Evolutionary conservation across 1,140 invertebrate species (phyloP).

Genomic region (Marisa cornuarietis): DNA sequence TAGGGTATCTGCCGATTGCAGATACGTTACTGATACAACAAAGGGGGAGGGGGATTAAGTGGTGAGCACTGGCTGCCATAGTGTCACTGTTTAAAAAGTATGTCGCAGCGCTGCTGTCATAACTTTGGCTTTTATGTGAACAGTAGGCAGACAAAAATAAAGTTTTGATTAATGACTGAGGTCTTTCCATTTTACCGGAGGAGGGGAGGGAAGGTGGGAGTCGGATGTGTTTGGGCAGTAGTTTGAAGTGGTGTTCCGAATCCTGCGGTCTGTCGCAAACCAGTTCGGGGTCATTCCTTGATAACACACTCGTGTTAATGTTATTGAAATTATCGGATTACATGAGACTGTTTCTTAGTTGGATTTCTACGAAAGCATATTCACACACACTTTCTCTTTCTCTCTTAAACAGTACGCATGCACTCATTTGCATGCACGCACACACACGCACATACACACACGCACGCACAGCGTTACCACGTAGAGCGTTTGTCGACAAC

Average conservation of each 20-base stretch:
- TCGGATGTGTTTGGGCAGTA: background rate
- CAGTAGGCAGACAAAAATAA: slow-evolving; percentile 3
- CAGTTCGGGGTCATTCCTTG: no score
- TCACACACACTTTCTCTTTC: background rate
- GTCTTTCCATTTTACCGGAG: background rate
- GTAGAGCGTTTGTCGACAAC: background rate
- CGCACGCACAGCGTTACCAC: background rate
- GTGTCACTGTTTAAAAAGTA: no score
- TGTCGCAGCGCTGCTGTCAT: no score
- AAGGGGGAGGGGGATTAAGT: no score
- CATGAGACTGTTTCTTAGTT: no score
- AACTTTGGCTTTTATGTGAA: background rate
- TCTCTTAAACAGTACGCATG: background rate
- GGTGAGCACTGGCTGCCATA: no score
- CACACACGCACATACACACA: background rate
- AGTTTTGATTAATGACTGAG: slow-evolving; percentile 5
- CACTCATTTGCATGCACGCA: background rate
- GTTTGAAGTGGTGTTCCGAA: background rate
- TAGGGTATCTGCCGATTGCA: no score
- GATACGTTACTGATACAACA: no score
- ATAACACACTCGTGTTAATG: no score
- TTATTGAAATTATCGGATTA: no score
- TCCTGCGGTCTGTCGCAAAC: background rate
- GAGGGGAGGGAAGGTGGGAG: background rate
- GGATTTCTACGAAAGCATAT: background rate